Conservation (phyloP, 53 echinoderm and acorn worm genomes). For the Zoroaster sp. region DNA sequence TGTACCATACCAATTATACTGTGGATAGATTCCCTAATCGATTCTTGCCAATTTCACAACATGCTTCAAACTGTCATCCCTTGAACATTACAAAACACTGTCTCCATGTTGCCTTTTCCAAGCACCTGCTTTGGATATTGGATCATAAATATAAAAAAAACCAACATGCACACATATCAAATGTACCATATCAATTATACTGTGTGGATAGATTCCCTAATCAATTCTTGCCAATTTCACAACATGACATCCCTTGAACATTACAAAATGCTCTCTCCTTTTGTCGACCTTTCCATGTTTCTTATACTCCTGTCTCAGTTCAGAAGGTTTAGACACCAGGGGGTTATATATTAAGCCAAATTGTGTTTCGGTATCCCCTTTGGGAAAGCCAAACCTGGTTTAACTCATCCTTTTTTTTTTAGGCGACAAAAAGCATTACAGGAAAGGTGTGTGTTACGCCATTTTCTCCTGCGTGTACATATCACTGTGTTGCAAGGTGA, state of each 20-base stretch:
- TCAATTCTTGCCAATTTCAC: neutral
- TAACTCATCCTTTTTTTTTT: neutral
- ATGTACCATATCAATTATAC: neutral
- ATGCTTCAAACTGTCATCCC: neutral
- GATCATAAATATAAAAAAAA: no score
- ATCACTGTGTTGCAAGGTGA: neutral
- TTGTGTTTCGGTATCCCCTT: neutral
- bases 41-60: neutral
- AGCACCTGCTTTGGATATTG: no score
- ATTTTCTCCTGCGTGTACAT: neutral
- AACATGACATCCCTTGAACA: neutral
- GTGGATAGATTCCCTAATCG: neutral
- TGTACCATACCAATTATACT: neutral
- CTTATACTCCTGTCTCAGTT: neutral
- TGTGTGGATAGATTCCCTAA: neutral
- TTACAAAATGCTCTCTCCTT: neutral
- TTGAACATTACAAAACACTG: neutral
- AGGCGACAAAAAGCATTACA: neutral
- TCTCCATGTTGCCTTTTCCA: neutral
- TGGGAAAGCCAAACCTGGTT: neutral
- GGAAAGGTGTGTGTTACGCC: neutral
- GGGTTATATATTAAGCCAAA: neutral
- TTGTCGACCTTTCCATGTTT: neutral
- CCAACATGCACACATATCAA: no score
- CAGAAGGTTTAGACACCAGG: neutral